Evolutionary conservation across 92 coral and sea anemone genomes (phyloP).

Genomic region (Metridium senile): DNA sequence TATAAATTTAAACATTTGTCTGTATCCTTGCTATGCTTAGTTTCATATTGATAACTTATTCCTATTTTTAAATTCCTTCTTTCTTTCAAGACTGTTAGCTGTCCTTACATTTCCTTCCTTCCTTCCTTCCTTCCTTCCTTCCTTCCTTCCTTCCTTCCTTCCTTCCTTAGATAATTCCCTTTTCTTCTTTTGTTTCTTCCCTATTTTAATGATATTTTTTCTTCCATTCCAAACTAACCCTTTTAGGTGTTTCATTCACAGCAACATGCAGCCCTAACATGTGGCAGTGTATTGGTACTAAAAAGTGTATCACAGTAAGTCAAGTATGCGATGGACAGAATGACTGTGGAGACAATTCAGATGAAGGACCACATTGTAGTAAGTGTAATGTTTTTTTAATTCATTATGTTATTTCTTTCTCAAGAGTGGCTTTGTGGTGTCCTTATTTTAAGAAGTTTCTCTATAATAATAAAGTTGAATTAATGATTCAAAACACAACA

Average conservation of each 20-base stretch:
- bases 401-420: too few species aligned
- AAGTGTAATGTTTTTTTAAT: conserved; percentile 31
- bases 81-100: conserved; percentile 3
- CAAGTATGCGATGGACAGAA: conserved; percentile 83
- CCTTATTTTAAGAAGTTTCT: too few species aligned
- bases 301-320: conserved; percentile 62
- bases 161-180: conserved; percentile 11
- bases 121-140: conserved; percentile 26
- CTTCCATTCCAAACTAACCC: too few species aligned
- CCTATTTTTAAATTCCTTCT: too few species aligned
- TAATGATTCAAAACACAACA: too few species aligned
- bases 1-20: not conserved
- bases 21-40: not conserved
- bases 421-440: too few species aligned
- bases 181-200: not conserved
- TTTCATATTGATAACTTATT: too few species aligned
- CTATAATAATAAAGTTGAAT: too few species aligned
- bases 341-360: conserved; percentile 93
- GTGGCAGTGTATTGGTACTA: conserved; percentile 83
- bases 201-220: not conserved
- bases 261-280: conserved; percentile 56
- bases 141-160: conserved; percentile 26
- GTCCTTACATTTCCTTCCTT: conserved; percentile 18
- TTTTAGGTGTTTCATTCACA: not conserved
- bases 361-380: conserved; percentile 90